A percentile compares a stretch with the other conserved stretches of the same genome.
These are phyloP conservation scores for Phainopepla nitens DNA, from an alignment of 2,113 vertebrate species.

Conservation along the genomic window DNA sequence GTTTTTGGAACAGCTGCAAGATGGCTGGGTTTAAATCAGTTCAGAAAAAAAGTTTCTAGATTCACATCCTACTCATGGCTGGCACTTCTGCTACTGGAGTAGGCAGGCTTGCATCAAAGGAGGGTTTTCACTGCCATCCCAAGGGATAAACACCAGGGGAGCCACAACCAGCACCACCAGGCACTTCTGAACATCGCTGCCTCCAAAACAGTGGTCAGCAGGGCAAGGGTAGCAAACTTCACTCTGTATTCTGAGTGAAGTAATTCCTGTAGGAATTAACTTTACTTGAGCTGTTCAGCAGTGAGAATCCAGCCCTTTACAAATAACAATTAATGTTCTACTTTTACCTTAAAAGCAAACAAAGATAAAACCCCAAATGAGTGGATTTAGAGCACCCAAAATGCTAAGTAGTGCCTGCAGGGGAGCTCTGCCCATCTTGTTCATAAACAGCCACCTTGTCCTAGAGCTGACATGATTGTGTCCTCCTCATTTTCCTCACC, in stretches of 20 bases:
- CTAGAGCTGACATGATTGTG: background rate
- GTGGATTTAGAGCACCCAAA: background rate
- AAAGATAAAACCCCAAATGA: background rate
- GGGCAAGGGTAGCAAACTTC: conserved; percentile 6
- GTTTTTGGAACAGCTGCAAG: background rate
- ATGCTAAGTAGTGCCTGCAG: background rate
- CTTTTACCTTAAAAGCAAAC: conserved; percentile 20
- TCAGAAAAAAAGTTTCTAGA: background rate
- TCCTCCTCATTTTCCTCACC: background rate
- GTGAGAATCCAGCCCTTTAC: background rate
- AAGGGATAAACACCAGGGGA: background rate
- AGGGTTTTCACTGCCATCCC: background rate
- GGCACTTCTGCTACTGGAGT: background rate
- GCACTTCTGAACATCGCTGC: background rate
- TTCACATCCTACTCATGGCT: background rate
- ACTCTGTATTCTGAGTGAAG: conserved; percentile 7
- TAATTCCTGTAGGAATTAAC: background rate
- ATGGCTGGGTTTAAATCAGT: background rate
- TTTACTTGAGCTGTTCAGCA: background rate
- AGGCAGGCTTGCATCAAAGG: conserved; percentile 2
- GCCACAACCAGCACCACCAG: background rate
- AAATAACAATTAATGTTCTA: conserved; percentile 40
- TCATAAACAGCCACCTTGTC: background rate
- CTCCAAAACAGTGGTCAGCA: background rate
- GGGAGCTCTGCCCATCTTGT: background rate